Evolutionary conservation across 2,797 vertebrate species (phyloP).

Genomic region (Chaetodon trifasciatus): DNA sequence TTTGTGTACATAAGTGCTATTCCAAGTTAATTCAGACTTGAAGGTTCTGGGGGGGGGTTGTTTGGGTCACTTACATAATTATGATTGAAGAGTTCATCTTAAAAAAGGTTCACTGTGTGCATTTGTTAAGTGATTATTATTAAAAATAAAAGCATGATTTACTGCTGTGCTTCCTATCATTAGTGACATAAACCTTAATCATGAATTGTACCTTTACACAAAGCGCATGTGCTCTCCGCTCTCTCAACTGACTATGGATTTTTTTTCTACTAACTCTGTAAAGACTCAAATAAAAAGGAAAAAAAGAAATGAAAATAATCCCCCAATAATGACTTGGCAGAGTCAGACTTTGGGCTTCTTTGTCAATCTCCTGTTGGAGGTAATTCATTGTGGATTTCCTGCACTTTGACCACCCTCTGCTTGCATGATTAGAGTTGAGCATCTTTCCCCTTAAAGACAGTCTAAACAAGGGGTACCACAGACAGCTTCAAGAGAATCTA

Average conservation of each 20-base stretch:
- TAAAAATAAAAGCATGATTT: not conserved
- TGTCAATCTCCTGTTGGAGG: not conserved
- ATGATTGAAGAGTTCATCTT: not conserved
- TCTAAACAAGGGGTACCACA: too few relatives aligned
- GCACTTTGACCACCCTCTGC: constrained; percentile 38
- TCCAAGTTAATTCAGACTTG: not conserved
- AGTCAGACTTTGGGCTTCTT: not conserved
- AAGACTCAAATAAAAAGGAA: not conserved
- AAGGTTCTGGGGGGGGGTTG: not conserved
- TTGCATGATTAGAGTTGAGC: not conserved
- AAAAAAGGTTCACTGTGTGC: not conserved
- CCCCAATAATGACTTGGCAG: not conserved
- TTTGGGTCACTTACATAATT: not conserved
- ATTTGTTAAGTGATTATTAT: too few relatives aligned
- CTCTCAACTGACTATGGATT: not conserved
- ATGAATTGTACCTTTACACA: not conserved
- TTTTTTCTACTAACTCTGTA: not conserved
- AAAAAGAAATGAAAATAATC: not conserved
- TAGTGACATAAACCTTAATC: not conserved
- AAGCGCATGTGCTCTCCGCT: not conserved
- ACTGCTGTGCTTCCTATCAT: not conserved
- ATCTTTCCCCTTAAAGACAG: not conserved
- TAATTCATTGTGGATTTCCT: not conserved
- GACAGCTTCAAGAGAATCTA: too few relatives aligned
- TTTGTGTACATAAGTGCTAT: not conserved